Base-by-base conservation (phyloP, 2,113 vertebrate genomes). In the Ochotona curzoniae region DNA sequence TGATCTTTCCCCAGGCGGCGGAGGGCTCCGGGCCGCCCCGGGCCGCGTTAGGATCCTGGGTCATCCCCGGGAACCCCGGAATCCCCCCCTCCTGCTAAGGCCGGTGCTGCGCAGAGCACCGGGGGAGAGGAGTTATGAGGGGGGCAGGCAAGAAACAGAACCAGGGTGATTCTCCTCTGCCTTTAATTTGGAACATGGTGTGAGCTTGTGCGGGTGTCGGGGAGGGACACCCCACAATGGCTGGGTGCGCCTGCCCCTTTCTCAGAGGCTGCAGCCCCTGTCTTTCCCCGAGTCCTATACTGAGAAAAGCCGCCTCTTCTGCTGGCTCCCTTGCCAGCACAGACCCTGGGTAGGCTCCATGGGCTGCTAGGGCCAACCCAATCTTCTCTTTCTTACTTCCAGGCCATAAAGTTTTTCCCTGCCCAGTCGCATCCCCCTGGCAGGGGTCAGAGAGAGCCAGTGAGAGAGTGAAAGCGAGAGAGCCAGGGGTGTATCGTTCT, bases 191-290 rank as follows among this genome's bases (percentile, higher is more conserved):
- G 71, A 49, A 57, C 1, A 1, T 12, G 10, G 80, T 2, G 49
- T 23, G 66, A 1, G 54, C 21, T 23, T 6, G 49, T 15, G 32
- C 35, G 89, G 44, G 64, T 10, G 73, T 1, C 7, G 9, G 44
- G 26, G 25, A 51, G 38, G n/a, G 63, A 7, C 2, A 17, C 60
- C 0, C 12, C 32, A 44, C 38, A 44, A 0, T 18, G 25, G 38
- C 60, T 21, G 1, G 35, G 70, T 6, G 49, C 10, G 12, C 64
- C 32, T 54, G 60, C 32, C 1, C 28, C 15, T 17, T 4, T 4
- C 32, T 3, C 7, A 0, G 1, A 2, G 20, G 7, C 25, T 14
- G 35, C n/a, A 38, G 21, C 35, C 0, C n/a, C 15, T 0, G 8
- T 54, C 26, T 23, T 9, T 38, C 32, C 57, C 38, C 0, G 10